Evolutionary conservation across 2,888 invertebrate genomes (phyloP).

Genomic region (Cistogaster globosa): DNA sequence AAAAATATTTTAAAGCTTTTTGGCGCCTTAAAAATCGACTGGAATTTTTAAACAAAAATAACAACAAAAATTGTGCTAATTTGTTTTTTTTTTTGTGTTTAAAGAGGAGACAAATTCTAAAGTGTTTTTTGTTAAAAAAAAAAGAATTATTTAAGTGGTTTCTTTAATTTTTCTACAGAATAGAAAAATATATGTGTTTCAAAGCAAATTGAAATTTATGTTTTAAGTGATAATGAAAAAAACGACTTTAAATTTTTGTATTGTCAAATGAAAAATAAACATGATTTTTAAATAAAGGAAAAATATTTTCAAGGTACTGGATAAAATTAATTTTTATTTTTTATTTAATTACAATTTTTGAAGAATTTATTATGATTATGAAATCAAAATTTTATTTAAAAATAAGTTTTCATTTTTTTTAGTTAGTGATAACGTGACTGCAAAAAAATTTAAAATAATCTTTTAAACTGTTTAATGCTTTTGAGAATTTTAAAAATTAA

Average conservation of each 20-base stretch:
- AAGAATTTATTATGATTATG: too few species aligned
- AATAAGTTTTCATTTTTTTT: too few species aligned
- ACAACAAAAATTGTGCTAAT: constrained; percentile 37
- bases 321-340: too few species aligned
- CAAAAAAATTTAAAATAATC: too few species aligned
- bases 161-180: background rate
- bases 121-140: constrained; percentile 12
- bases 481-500: too few species aligned
- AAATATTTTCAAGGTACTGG: background rate
- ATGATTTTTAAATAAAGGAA: background rate
- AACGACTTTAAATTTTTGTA: background rate
- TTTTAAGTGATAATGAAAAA: background rate
- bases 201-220: background rate
- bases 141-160: constrained; percentile 30
- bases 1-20: constrained; percentile 58
- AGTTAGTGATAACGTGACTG: too few species aligned
- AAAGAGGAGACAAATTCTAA: constrained; percentile 28
- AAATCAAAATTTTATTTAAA: too few species aligned
- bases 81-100: constrained; percentile 30
- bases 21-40: constrained; percentile 64
- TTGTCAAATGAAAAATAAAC: background rate
- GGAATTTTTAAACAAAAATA: constrained; percentile 39
- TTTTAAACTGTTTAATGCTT: too few species aligned
- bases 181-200: constrained; percentile 18
- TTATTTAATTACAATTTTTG: too few species aligned